Evolutionary conservation across 2,888 invertebrate genomes (phyloP).

Genomic region (Rapana venosa): DNA sequence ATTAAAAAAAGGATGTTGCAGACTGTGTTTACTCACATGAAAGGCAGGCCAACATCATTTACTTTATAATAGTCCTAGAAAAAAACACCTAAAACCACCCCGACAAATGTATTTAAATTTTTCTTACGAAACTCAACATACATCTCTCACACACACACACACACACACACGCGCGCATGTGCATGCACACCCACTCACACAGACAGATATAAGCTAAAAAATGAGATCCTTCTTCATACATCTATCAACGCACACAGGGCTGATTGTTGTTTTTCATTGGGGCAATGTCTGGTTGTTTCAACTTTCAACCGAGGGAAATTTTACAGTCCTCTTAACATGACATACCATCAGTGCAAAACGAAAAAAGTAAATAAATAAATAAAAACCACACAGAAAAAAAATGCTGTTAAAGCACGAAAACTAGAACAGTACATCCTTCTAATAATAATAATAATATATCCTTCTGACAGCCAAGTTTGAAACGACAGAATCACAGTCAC

Average conservation of each 20-base stretch:
- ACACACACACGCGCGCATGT: neutral
- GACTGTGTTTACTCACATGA: too few relatives aligned
- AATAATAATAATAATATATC: too few relatives aligned
- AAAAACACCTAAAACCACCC: too few relatives aligned
- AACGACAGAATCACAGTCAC: too few relatives aligned
- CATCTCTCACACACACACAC: constrained; percentile 30
- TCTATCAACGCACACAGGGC: neutral
- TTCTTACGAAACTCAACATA: neutral
- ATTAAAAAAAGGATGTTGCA: too few relatives aligned
- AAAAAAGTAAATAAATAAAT: neutral
- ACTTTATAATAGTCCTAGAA: too few relatives aligned
- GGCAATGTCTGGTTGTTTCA: neutral
- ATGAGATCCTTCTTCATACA: neutral
- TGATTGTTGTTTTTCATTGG: neutral
- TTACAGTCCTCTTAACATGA: neutral
- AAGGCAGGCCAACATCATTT: too few relatives aligned
- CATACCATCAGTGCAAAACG: neutral
- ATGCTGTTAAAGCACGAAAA: too few relatives aligned
- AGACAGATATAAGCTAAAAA: neutral
- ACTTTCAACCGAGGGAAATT: neutral
- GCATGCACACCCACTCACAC: neutral
- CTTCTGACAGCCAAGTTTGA: too few relatives aligned
- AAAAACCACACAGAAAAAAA: neutral
- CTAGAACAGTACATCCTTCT: too few relatives aligned
- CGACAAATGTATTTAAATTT: too few relatives aligned